Evolutionary conservation across 2,113 vertebrate species (phyloP).

Genomic region (Perccottus glenii): DNA sequence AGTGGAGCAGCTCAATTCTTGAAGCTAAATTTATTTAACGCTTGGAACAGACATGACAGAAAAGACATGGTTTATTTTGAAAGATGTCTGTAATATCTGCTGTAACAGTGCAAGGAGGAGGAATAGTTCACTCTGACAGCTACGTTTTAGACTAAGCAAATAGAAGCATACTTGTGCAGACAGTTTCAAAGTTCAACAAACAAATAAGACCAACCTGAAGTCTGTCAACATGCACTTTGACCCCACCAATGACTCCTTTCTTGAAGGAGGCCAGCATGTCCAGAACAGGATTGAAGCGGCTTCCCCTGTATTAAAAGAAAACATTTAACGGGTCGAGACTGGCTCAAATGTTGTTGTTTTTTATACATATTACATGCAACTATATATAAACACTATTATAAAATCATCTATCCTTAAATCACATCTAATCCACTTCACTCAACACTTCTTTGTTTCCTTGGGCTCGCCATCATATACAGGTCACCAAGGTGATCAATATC

Average conservation of each 20-base stretch:
- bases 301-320: conserved; percentile 82
- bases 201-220: conserved; percentile 85
- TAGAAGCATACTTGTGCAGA: background rate
- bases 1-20: background rate
- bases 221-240: conserved; percentile 96
- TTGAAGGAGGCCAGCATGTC: conserved; percentile 97
- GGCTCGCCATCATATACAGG: conserved; percentile 25
- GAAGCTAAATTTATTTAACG: conserved; percentile 7
- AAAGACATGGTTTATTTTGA: conserved; percentile 3
- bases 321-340: too few relatives aligned
- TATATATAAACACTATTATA: background rate
- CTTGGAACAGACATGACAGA: conserved; percentile 11
- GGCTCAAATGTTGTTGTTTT: background rate
- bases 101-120: background rate
- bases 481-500: conserved; percentile 47
- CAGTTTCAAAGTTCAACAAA: background rate
- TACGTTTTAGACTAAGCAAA: conserved; percentile 1
- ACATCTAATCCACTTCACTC: background rate
- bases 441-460: conserved; percentile 9
- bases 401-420: conserved; percentile 7
- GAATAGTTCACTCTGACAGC: background rate
- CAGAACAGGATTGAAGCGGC: conserved; percentile 93
- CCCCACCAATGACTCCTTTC: conserved; percentile 91
- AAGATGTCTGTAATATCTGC: background rate
- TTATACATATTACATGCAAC: background rate